phyloP scores from a whole-genome alignment of 2,113 vertebrate genomes.

The Archilochus colubris region DNA sequence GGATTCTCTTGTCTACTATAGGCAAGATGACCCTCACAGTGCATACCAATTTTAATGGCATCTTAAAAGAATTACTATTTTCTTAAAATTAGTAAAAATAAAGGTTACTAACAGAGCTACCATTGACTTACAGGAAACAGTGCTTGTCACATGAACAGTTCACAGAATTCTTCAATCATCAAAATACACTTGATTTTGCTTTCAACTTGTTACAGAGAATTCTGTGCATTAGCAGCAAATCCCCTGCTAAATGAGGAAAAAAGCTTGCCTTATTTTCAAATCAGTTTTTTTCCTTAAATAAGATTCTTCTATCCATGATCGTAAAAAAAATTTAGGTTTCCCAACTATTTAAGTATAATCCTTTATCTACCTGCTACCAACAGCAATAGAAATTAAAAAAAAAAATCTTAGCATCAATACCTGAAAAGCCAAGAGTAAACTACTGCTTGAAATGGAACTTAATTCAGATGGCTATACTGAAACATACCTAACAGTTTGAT shows the following conservation, averaged over 20 bases:
- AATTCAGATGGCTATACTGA: background rate
- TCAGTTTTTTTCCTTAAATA: background rate
- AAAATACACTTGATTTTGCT: background rate
- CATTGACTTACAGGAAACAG: background rate
- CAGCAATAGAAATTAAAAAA: background rate
- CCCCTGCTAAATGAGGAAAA: background rate
- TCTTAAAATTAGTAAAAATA: background rate
- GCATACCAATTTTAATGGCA: background rate
- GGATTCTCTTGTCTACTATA: background rate
- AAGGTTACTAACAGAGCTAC: background rate
- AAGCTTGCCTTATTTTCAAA: background rate
- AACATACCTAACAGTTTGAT: background rate
- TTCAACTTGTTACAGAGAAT: background rate
- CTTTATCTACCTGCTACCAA: background rate
- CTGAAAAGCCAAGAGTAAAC: background rate
- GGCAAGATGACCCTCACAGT: background rate
- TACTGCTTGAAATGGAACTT: background rate
- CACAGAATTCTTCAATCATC: background rate
- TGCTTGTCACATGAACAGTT: background rate
- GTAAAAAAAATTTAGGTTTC: background rate
- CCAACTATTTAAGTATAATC: background rate
- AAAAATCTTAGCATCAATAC: background rate
- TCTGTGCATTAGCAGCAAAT: background rate
- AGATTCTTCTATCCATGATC: background rate
- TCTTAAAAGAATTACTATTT: background rate